Percentiles rank a stretch among this genome's conserved stretches.
These are phyloP conservation scores for Timandra comae DNA, from an alignment of 2,888 invertebrate genomes.

Conservation along the genomic window DNA sequence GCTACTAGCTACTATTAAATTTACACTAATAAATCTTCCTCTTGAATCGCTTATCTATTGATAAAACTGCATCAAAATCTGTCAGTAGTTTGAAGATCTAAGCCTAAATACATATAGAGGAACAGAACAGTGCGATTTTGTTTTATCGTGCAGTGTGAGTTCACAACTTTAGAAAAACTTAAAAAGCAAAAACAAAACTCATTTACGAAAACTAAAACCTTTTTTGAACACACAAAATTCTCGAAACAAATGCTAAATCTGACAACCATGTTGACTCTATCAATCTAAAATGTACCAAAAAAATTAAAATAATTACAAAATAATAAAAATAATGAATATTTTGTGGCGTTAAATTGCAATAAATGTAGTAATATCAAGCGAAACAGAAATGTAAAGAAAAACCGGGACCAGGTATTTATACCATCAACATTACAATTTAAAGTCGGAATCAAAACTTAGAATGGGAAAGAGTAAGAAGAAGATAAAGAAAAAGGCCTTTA, in stretches of 20 bases:
- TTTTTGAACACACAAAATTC: not conserved
- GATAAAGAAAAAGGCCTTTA: conserved; percentile 46
- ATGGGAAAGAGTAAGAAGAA: no score
- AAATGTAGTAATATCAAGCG: conserved; percentile 6
- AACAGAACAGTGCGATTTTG: no score
- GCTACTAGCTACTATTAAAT: no score
- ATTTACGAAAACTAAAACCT: not conserved
- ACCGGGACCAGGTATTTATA: not conserved
- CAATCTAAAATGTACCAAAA: no score
- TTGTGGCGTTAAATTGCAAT: conserved; percentile 5
- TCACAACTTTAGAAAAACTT: no score
- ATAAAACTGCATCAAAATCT: no score
- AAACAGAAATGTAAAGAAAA: not conserved
- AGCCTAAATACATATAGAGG: no score
- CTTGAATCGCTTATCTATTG: not conserved
- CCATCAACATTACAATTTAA: not conserved
- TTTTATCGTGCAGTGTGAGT: not conserved
- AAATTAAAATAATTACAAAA: no score
- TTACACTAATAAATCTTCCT: no score
- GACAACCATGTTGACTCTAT: not conserved
- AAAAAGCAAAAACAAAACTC: not conserved
- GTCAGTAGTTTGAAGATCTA: no score
- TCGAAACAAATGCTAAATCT: not conserved
- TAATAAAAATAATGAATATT: conserved; percentile 1
- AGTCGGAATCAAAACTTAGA: no score